Conservation (phyloP, 2,113 vertebrate species). For the Brienomyrus brachyistius region DNA sequence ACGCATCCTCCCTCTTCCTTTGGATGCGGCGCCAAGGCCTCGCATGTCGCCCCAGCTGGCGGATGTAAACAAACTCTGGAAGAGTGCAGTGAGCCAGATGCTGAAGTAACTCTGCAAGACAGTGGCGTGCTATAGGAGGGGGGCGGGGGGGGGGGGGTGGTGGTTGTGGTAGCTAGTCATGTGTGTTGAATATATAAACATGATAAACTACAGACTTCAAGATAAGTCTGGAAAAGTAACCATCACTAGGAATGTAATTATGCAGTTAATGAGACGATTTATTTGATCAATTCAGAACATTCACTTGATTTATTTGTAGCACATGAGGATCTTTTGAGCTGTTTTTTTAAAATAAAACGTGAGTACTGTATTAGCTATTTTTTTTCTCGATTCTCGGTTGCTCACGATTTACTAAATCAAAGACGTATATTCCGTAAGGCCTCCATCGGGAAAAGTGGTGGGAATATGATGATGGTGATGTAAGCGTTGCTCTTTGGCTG, state of each 20-base stretch:
- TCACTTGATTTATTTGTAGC: not conserved
- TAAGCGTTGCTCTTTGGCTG: not conserved
- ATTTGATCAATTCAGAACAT: not conserved
- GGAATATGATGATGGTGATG: not conserved
- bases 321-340: not conserved
- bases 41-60: not conserved
- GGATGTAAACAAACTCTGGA: conserved; percentile 11
- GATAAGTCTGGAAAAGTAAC: not conserved
- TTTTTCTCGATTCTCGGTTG: not conserved
- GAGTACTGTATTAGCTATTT: not conserved
- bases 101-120: not conserved
- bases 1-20: not conserved
- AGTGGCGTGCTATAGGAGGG: not conserved
- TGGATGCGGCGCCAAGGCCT: not conserved
- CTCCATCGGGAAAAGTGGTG: not conserved
- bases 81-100: not conserved
- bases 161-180: not conserved
- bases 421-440: not conserved
- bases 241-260: not conserved
- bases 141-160: not conserved
- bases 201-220: not conserved
- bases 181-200: not conserved
- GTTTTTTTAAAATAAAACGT: not conserved
- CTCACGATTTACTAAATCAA: not conserved
- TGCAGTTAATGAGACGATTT: not conserved